Conservation (phyloP, 2,797 vertebrate genomes). For the Epinephelus coioides region DNA sequence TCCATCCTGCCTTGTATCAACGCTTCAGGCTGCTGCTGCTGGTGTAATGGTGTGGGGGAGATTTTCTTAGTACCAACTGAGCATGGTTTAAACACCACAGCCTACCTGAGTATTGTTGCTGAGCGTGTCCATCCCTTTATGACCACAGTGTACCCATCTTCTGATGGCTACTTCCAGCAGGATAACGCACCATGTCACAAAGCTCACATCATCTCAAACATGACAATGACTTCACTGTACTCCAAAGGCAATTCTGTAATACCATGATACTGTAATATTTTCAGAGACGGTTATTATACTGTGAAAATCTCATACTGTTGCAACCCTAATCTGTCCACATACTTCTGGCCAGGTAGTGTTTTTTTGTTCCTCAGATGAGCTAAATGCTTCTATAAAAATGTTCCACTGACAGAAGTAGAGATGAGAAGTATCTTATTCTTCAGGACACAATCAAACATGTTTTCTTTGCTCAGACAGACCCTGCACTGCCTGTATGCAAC, state of each 20-base stretch:
- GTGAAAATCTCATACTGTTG: too few relatives aligned
- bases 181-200: constrained; percentile 38
- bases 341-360: neutral
- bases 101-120: too few relatives aligned
- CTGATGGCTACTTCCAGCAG: constrained; percentile 66
- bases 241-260: too few relatives aligned
- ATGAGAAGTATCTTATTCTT: neutral
- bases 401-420: neutral
- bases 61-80: too few relatives aligned
- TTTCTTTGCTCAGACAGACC: neutral
- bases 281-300: too few relatives aligned
- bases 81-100: too few relatives aligned
- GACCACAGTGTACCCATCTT: constrained; percentile 25
- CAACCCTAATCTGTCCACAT: neutral
- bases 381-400: neutral
- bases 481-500: neutral
- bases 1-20: too few relatives aligned
- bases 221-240: too few relatives aligned
- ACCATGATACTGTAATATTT: too few relatives aligned
- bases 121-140: too few relatives aligned
- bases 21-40: too few relatives aligned
- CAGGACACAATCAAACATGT: neutral
- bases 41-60: too few relatives aligned
- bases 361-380: neutral
- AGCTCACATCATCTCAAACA: neutral